Conservation (phyloP, 2,888 invertebrate species). For the Maniola hyperantus region DNA sequence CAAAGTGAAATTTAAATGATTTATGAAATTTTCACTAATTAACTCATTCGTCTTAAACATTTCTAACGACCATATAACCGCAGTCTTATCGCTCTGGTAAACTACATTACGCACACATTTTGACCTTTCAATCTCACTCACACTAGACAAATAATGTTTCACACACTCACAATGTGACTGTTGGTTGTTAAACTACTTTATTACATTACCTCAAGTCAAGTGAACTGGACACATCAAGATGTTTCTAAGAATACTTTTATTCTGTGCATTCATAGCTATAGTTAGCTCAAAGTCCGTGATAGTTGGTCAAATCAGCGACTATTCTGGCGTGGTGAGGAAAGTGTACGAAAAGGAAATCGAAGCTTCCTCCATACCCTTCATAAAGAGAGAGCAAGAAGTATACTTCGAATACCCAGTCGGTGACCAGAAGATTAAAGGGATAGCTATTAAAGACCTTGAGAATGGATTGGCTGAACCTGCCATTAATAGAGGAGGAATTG, state of each 20-base stretch:
- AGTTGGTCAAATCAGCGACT: constrained; percentile 62
- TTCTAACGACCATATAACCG: constrained; percentile 30
- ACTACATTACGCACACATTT: constrained; percentile 28
- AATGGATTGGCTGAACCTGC: constrained; percentile 66
- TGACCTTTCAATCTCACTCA: constrained; percentile 28
- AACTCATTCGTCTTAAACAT: background rate
- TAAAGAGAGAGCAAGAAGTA: constrained; percentile 61
- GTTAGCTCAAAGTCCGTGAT: constrained; percentile 57
- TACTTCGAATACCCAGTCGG: constrained; percentile 57
- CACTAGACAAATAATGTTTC: background rate
- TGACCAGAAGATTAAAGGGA: constrained; percentile 69
- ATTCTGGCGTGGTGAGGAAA: constrained; percentile 55
- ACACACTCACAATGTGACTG: constrained; percentile 1
- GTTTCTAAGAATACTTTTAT: constrained; percentile 35
- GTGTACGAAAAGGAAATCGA: constrained; percentile 57
- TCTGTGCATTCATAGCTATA: constrained; percentile 44
- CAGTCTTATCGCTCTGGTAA: constrained; percentile 20
- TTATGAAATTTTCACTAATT: too few relatives aligned
- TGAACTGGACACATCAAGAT: constrained; percentile 31
- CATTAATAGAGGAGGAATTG: constrained; percentile 69
- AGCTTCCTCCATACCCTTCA: constrained; percentile 50
- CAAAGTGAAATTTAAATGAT: too few relatives aligned
- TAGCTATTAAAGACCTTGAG: constrained; percentile 70
- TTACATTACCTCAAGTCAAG: constrained; percentile 28
- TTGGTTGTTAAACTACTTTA: constrained; percentile 3